phyloP scores from a whole-genome alignment of 2,888 invertebrate genomes.

The Nemapogon koenigi region DNA sequence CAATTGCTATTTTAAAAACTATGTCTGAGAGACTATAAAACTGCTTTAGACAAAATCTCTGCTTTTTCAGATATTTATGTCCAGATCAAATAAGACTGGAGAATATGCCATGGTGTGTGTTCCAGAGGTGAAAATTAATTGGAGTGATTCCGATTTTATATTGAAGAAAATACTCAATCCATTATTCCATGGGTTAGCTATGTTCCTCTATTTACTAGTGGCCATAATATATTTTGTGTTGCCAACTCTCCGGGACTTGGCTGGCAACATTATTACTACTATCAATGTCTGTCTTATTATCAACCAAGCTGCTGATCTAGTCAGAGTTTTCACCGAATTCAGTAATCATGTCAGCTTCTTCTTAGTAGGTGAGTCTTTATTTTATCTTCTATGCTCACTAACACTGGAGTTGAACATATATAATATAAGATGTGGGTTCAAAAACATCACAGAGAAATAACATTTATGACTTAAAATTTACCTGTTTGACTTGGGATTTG shows the following conservation, averaged over 20 bases:
- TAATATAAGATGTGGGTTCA: too few species aligned
- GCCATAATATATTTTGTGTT: constrained; percentile 84
- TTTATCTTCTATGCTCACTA: not conserved
- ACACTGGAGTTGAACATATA: too few species aligned
- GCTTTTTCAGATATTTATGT: constrained; percentile 52
- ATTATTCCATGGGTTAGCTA: constrained; percentile 75
- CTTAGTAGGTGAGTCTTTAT: constrained; percentile 69
- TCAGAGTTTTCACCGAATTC: constrained; percentile 80
- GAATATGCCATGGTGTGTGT: constrained; percentile 78
- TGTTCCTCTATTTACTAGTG: constrained; percentile 72
- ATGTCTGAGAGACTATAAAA: too few species aligned
- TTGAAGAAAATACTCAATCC: constrained; percentile 80
- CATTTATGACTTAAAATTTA: too few species aligned
- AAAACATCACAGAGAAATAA: too few species aligned
- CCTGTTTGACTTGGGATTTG: too few species aligned
- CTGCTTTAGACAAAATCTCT: too few species aligned
- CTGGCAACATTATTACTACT: constrained; percentile 85
- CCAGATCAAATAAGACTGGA: constrained; percentile 60
- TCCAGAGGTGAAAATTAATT: constrained; percentile 72
- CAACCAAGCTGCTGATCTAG: constrained; percentile 78
- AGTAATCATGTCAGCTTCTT: constrained; percentile 82
- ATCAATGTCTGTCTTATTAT: constrained; percentile 79
- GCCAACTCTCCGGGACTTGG: constrained; percentile 81
- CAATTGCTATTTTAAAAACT: too few species aligned
- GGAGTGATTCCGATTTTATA: constrained; percentile 76